Percentiles rank a stretch among this genome's conserved stretches.
Evolutionary conservation across 23 tunicate genomes (phyloP).

Genomic region (Halocynthia aurantium): DNA sequence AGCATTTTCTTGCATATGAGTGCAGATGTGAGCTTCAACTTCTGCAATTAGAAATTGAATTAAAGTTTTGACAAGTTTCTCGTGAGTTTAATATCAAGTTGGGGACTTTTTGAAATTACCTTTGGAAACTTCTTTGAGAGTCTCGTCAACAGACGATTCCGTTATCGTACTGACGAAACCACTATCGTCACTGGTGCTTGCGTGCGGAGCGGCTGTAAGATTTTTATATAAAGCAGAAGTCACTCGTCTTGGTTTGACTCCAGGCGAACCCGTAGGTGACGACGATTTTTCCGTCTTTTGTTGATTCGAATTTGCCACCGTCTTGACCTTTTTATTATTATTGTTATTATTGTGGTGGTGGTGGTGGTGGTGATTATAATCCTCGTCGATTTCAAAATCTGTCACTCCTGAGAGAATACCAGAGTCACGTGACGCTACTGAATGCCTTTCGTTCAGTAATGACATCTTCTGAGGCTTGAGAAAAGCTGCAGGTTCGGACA

Average conservation of each 20-base stretch:
- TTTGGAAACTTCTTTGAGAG: constrained; percentile 18
- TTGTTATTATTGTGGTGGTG: constrained; percentile 32
- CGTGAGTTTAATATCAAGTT: background rate
- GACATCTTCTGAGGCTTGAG: constrained; percentile 5
- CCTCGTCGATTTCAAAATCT: constrained; percentile 27
- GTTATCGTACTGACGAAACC: background rate
- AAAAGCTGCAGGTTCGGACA: constrained; percentile 14
- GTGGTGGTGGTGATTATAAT: background rate
- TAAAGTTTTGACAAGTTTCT: background rate
- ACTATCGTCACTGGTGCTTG: background rate
- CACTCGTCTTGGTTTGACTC: no score
- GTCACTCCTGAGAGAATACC: constrained; percentile 75
- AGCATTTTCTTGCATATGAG: constrained; percentile 4
- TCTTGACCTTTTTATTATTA: constrained; percentile 19
- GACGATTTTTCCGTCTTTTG: background rate
- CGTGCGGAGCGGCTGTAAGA: no score
- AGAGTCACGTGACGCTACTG: constrained; percentile 71
- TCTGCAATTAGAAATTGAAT: constrained; percentile 17
- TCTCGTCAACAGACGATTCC: background rate
- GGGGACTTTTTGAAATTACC: constrained; percentile 1
- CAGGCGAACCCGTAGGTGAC: background rate
- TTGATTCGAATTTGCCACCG: no score
- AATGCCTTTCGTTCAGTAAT: constrained; percentile 15
- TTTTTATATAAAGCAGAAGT: no score
- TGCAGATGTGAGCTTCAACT: constrained; percentile 41